phyloP scores from a whole-genome alignment of 2,888 invertebrate species.

The Tuberolachnus salignus region DNA sequence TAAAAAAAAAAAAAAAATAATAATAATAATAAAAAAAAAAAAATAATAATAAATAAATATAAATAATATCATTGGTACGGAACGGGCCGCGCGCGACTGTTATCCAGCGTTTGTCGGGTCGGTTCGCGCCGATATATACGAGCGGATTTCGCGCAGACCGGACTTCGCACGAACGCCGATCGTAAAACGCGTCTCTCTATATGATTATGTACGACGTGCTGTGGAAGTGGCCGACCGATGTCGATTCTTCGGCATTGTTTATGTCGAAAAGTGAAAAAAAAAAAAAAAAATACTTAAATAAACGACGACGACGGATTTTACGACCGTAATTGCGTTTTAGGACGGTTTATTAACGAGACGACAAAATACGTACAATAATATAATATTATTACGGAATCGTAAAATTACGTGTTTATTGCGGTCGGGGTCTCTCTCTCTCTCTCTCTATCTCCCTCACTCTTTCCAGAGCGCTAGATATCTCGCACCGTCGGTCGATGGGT shows the following conservation, averaged over 20 bases:
- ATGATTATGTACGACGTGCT: neutral
- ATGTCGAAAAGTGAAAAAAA: slow-evolving; percentile 26
- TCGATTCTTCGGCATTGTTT: slow-evolving; percentile 18
- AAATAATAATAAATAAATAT: neutral
- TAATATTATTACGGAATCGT: slow-evolving; percentile 41
- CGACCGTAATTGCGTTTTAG: slow-evolving; percentile 25
- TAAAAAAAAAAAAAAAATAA: slow-evolving; percentile 12
- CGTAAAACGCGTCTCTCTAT: slow-evolving; percentile 34
- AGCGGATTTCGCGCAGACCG: slow-evolving; percentile 18
- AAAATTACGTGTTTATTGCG: slow-evolving; percentile 50
- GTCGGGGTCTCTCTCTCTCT: slow-evolving; percentile 27
- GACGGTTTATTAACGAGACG: slow-evolving; percentile 35
- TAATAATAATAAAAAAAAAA: no score
- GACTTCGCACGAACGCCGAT: neutral
- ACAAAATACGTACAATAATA: neutral
- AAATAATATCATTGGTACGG: slow-evolving; percentile 5
- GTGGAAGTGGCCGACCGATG: neutral
- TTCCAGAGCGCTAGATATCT: slow-evolving; percentile 5
- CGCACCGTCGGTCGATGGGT: neutral
- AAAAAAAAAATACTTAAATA: neutral
- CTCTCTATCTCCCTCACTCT: no score
- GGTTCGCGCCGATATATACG: neutral
- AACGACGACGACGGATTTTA: slow-evolving; percentile 16
- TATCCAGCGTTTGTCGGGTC: slow-evolving; percentile 1
- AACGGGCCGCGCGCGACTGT: neutral